phyloP scores from a whole-genome alignment of 2,797 vertebrate genomes.

The Sciurus vulgaris region DNA sequence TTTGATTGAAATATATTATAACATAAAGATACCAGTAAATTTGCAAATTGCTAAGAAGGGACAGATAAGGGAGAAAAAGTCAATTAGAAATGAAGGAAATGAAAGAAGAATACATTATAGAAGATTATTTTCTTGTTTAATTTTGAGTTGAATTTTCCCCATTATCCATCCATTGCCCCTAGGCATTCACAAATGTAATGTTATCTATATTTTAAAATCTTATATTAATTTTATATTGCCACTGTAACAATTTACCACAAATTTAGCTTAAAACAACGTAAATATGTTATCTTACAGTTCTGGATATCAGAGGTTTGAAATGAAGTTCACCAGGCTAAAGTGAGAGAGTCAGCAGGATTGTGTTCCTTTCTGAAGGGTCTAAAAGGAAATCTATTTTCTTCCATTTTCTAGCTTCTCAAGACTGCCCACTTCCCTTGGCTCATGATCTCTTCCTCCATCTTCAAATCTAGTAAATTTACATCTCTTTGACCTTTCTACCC shows the following conservation, averaged over 20 bases:
- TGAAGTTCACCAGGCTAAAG: constrained; percentile 12
- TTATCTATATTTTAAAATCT: constrained; percentile 44
- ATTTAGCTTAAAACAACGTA: constrained; percentile 25
- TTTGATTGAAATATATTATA: constrained; percentile 33
- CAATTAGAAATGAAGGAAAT: constrained; percentile 57
- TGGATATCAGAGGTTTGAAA: constrained; percentile 45
- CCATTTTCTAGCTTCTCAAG: neutral
- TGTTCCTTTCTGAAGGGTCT: neutral
- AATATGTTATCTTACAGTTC: constrained; percentile 26
- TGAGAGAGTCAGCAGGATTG: neutral
- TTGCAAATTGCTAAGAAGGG: constrained; percentile 29
- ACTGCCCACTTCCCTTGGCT: neutral
- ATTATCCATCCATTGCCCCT: neutral
- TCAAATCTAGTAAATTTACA: neutral
- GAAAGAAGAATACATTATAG: constrained; percentile 39
- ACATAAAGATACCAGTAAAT: constrained; percentile 44
- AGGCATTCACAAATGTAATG: constrained; percentile 20
- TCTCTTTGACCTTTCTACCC: neutral
- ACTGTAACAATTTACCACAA: constrained; percentile 8
- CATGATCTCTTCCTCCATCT: neutral
- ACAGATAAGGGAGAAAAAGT: neutral
- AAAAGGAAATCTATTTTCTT: neutral
- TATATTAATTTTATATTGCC: constrained; percentile 43
- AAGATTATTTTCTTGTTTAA: constrained; percentile 58
- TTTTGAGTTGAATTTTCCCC: constrained; percentile 50